phyloP scores from a whole-genome alignment of 2,113 vertebrate genomes.

The Nannospalax galili region DNA sequence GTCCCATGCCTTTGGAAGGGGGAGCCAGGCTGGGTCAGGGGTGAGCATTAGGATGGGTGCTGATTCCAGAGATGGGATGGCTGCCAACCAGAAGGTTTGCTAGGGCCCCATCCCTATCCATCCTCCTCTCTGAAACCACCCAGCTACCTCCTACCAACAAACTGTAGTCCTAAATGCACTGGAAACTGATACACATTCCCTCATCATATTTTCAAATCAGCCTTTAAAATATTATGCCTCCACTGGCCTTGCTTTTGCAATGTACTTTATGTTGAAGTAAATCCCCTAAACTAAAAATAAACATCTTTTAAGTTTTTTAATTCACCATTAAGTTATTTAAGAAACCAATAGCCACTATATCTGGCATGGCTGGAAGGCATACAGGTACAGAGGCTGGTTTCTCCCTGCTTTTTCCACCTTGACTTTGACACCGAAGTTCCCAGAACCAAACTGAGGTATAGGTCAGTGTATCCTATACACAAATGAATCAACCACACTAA shows the following conservation, averaged over 20 bases:
- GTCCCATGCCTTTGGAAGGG: neutral
- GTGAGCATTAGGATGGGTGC: fast-evolving
- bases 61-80: neutral
- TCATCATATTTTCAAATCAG: slow-evolving; percentile 31
- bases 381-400: neutral
- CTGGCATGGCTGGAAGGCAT: neutral
- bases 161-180: neutral
- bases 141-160: neutral
- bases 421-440: neutral
- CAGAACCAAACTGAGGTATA: neutral
- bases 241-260: slow-evolving; percentile 8
- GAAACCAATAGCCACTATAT: slow-evolving; percentile 51
- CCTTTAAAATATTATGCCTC: slow-evolving; percentile 46
- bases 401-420: neutral
- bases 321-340: slow-evolving; percentile 65
- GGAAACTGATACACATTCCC: neutral
- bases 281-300: slow-evolving; percentile 69
- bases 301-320: slow-evolving; percentile 43
- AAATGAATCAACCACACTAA: neutral
- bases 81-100: neutral
- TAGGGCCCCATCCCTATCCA: neutral
- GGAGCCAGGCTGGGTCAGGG: neutral
- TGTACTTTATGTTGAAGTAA: slow-evolving; percentile 43
- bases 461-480: neutral
- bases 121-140: neutral